These are phyloP conservation scores for Linyphia triangularis DNA, from an alignment of 2,888 invertebrate species.

Conservation along the genomic window DNA sequence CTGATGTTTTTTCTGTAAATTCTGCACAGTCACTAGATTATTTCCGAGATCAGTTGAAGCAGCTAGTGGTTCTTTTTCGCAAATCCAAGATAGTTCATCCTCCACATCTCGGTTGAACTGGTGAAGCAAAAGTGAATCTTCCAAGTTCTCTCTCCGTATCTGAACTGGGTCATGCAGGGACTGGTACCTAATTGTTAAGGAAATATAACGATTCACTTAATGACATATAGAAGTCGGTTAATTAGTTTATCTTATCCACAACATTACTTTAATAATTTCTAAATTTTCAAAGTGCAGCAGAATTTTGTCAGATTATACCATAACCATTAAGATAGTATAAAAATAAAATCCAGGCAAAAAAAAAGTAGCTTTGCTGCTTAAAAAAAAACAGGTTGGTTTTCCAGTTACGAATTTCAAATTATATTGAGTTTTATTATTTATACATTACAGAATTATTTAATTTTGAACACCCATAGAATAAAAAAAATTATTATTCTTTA, in stretches of 20 bases:
- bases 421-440: too few species aligned
- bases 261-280: too few species aligned
- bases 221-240: not conserved
- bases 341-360: too few species aligned
- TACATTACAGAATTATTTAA: not conserved
- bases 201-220: not conserved
- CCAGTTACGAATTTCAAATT: too few species aligned
- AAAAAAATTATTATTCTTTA: not conserved
- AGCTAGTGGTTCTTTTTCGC: conserved; percentile 87
- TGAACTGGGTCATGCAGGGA: conserved; percentile 93
- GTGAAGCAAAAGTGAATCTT: conserved; percentile 92
- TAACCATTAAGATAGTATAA: too few species aligned
- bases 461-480: not conserved
- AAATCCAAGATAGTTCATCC: conserved; percentile 95
- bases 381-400: too few species aligned
- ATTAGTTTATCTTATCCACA: not conserved
- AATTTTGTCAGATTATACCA: too few species aligned
- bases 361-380: too few species aligned
- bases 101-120: conserved; percentile 95
- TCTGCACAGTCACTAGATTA: conserved; percentile 88
- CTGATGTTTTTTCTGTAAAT: conserved; percentile 95
- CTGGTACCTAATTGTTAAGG: conserved; percentile 83
- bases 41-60: conserved; percentile 86
- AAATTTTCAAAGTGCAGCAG: too few species aligned
- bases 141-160: conserved; percentile 93